Percentiles rank a stretch among this genome's conserved stretches.
Evolutionary conservation across 2,113 vertebrate species (phyloP).

Genomic region (Paracanthobrama guichenoti): DNA sequence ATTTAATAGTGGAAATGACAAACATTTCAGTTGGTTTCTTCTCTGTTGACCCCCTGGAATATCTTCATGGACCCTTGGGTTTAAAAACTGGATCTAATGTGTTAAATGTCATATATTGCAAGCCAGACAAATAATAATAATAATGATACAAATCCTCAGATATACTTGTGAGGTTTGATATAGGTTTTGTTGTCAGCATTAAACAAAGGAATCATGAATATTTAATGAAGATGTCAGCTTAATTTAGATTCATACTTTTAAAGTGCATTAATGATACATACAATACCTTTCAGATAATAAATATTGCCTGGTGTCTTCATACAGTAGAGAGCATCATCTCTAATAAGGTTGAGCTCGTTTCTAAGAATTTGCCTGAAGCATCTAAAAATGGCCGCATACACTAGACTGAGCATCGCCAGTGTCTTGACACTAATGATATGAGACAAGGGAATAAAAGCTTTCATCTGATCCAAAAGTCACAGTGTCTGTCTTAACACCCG

Average conservation of each 20-base stretch:
- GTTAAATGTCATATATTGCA: neutral
- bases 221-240: conserved; percentile 29
- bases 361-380: neutral
- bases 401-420: conserved; percentile 23
- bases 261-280: neutral
- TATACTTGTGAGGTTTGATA: neutral
- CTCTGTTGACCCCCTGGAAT: neutral
- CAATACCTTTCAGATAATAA: neutral
- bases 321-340: neutral
- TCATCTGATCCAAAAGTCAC: conserved; percentile 40
- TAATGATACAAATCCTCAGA: neutral
- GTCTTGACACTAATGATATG: conserved; percentile 43
- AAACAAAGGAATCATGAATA: conserved; percentile 42
- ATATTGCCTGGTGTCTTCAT: neutral
- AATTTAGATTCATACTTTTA: neutral
- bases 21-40: neutral
- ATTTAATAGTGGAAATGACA: neutral
- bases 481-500: conserved; percentile 37
- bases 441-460: conserved; percentile 39
- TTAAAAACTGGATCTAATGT: neutral
- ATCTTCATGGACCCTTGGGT: neutral
- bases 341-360: neutral
- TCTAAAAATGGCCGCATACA: neutral
- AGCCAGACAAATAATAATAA: neutral
- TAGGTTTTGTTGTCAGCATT: neutral